A percentile compares a stretch with the other conserved stretches of the same genome.
These are phyloP conservation scores for Macquaria ambigua DNA, from an alignment of 2,113 vertebrate genomes.

Conservation along the genomic window DNA sequence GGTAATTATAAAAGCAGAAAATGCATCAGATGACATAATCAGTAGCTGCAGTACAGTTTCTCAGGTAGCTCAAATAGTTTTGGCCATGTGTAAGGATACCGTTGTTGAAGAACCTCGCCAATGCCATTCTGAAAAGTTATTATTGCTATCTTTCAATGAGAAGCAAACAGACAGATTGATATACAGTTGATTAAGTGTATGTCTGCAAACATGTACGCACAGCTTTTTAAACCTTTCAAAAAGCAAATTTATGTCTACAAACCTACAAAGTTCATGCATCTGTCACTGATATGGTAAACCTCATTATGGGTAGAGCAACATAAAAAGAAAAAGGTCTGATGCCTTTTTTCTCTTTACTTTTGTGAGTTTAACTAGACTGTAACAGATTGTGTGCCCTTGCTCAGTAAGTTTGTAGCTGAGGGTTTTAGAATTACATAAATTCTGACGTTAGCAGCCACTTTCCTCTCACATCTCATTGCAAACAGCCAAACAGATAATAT, in stretches of 20 bases:
- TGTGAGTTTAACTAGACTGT: background rate
- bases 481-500: conserved; percentile 19
- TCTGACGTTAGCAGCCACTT: background rate
- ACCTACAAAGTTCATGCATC: background rate
- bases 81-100: background rate
- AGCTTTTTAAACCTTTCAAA: background rate
- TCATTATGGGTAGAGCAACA: too few species aligned
- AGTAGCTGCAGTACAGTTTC: background rate
- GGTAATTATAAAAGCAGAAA: background rate
- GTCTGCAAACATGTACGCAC: background rate
- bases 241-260: background rate
- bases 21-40: background rate
- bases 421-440: conserved; percentile 22
- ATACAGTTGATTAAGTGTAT: background rate
- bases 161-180: background rate
- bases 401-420: background rate
- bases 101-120: background rate
- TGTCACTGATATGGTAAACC: background rate
- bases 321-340: background rate
- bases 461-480: conserved; percentile 2
- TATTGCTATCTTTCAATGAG: background rate
- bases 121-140: background rate
- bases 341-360: background rate
- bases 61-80: background rate
- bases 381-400: background rate